Base-by-base conservation (phyloP, 1,140 invertebrate genomes). In the Platorchestia sp. region DNA sequence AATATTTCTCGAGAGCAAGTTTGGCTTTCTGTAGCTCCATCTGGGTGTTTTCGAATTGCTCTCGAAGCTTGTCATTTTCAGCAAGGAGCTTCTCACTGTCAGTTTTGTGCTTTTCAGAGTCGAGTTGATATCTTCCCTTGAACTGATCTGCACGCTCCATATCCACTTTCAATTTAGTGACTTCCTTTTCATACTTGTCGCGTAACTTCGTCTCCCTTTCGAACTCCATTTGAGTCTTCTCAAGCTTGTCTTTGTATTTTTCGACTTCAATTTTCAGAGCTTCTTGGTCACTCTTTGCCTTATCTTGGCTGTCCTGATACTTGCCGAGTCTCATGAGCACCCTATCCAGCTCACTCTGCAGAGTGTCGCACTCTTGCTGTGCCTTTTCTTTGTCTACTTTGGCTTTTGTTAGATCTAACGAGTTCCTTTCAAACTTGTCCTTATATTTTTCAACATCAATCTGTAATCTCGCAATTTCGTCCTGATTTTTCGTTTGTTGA, bases 371-470 rank as follows among this genome's bases (percentile, higher is more conserved):
- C 97, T 98, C 98, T 96, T 97, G 97, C 96, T 98, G 98, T 95
- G 98, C 97, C 97, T 98, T 98, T 87, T 98, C 98, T 22, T 98
- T 97, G 96, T 99, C 98, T 3, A 97, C 98, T 97, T 99, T 98
- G 6, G 98, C 98, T 97, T 98, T 98, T 95, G 98, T 97, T 95
- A 99, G 97, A 96, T 99, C 99, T 7, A 98, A 97, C 96, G 99
- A 98, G 95, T 98, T 98, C 97, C 98, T 98, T 96, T 99, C 99
- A 96, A 99, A 98, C 96, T 99, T 99, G 96, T 99, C 99, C 96
- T 98, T 98, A 97, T 99, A 98, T 97, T 99, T 99, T 97, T 99
- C 99, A 36, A 99, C 97, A 97, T 99, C 99, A 45, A 99, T 97
- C 97, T 98, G 98, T 96, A 99, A 98, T 96, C 98, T 97, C 0